These are phyloP conservation scores for Rutilus rutilus DNA, from an alignment of 2,113 vertebrate species.

Conservation along the genomic window DNA sequence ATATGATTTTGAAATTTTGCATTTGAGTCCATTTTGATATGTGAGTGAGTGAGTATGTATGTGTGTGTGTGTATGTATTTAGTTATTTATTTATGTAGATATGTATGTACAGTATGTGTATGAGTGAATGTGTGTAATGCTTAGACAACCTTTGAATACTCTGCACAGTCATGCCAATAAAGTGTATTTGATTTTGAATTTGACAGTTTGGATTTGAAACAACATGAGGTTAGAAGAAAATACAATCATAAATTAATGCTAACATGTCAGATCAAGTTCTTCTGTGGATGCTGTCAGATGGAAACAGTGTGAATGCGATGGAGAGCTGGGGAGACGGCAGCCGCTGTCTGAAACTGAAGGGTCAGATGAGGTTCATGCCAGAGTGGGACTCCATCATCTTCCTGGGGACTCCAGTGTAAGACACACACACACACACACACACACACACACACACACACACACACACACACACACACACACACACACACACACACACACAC, in stretches of 20 bases:
- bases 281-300: constrained; percentile 57
- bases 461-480: no score
- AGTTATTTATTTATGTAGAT: no score
- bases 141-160: background rate
- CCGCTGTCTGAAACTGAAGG: constrained; percentile 75
- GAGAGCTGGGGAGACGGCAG: constrained; percentile 77
- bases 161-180: background rate
- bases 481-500: no score
- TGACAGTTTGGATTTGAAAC: background rate
- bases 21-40: no score
- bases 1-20: no score
- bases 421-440: constrained; percentile 43
- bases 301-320: constrained; percentile 75
- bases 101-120: background rate
- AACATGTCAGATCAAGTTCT: background rate
- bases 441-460: background rate
- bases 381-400: constrained; percentile 82
- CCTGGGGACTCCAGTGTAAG: constrained; percentile 75
- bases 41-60: no score
- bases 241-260: background rate
- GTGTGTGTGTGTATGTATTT: no score
- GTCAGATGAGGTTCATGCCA: constrained; percentile 81
- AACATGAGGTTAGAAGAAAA: background rate
- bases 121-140: no score
- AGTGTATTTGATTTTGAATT: background rate